Evolutionary conservation across 2,797 vertebrate genomes (phyloP).

Genomic region (Falco biarmicus): DNA sequence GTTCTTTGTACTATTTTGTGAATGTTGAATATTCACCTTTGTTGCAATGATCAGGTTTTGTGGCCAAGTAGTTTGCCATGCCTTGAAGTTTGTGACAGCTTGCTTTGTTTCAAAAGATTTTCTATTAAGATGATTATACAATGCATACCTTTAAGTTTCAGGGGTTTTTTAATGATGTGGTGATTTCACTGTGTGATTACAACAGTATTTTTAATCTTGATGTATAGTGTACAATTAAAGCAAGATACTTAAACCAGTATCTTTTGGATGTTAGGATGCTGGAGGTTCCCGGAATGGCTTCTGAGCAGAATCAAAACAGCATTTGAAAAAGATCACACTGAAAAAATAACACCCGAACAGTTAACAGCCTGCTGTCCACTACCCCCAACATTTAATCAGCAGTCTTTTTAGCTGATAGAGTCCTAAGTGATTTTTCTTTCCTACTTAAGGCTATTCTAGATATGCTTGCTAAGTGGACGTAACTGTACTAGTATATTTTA

Average conservation of each 20-base stretch:
- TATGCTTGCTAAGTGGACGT: slow-evolving; percentile 73
- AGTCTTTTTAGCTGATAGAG: slow-evolving; percentile 70
- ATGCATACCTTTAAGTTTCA: background rate
- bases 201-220: slow-evolving; percentile 64
- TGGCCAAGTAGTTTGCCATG: background rate
- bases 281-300: slow-evolving; percentile 53
- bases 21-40: background rate
- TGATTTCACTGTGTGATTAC: slow-evolving; percentile 59
- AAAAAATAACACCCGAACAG: slow-evolving; percentile 59
- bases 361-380: background rate
- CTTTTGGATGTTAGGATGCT: slow-evolving; percentile 34
- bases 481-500: slow-evolving; percentile 75
- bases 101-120: slow-evolving; percentile 13
- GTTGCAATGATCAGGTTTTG: background rate
- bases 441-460: slow-evolving; percentile 70
- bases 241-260: slow-evolving; percentile 56
- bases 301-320: slow-evolving; percentile 58
- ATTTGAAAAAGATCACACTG: slow-evolving; percentile 65
- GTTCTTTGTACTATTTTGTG: background rate
- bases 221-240: slow-evolving; percentile 45
- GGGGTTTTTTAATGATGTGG: background rate
- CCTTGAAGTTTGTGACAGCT: background rate
- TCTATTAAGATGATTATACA: background rate
- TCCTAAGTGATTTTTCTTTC: slow-evolving; percentile 69
- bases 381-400: slow-evolving; percentile 71